A percentile compares a stretch with the other conserved stretches of the same genome.
Conservation (phyloP, 64 coral and sea anemone genomes). For the Catalaphyllia jardinei region DNA sequence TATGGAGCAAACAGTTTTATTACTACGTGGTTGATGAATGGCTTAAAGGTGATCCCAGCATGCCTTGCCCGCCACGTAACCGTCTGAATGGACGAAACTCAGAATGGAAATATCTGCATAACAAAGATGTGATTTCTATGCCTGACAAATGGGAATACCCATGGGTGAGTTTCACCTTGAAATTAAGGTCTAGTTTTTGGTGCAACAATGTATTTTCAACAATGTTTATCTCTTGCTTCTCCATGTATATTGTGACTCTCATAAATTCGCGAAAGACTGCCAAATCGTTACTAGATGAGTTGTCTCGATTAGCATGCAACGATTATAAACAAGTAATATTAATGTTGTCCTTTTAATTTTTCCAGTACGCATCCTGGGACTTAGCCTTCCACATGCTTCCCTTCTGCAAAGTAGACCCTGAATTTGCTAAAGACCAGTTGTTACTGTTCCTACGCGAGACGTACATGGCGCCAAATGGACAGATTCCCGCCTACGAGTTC, state of each 20-base stretch:
- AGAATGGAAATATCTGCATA: constrained; percentile 83
- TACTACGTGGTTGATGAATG: constrained; percentile 91
- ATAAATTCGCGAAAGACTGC: no score
- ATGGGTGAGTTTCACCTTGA: constrained; percentile 58
- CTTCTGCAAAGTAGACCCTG: constrained; percentile 91
- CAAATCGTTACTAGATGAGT: no score
- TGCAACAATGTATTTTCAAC: not conserved
- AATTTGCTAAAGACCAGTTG: constrained; percentile 87
- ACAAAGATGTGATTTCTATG: constrained; percentile 89
- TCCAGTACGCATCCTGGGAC: constrained; percentile 93
- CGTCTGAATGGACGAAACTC: constrained; percentile 63
- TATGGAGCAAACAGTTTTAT: constrained; percentile 98
- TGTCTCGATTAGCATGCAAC: no score
- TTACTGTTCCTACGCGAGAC: constrained; percentile 84
- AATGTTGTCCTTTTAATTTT: not conserved
- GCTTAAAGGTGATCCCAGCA: constrained; percentile 72
- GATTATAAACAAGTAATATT: no score
- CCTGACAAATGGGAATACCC: constrained; percentile 99
- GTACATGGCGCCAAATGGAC: constrained; percentile 96
- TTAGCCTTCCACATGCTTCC: constrained; percentile 98
- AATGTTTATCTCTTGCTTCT: no score
- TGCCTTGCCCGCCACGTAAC: constrained; percentile 56
- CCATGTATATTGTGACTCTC: no score
- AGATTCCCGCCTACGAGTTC: constrained; percentile 95
- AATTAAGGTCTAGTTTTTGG: no score